These are phyloP conservation scores for Halcyon badia DNA, from an alignment of 2,797 vertebrate genomes.

Conservation along the genomic window DNA sequence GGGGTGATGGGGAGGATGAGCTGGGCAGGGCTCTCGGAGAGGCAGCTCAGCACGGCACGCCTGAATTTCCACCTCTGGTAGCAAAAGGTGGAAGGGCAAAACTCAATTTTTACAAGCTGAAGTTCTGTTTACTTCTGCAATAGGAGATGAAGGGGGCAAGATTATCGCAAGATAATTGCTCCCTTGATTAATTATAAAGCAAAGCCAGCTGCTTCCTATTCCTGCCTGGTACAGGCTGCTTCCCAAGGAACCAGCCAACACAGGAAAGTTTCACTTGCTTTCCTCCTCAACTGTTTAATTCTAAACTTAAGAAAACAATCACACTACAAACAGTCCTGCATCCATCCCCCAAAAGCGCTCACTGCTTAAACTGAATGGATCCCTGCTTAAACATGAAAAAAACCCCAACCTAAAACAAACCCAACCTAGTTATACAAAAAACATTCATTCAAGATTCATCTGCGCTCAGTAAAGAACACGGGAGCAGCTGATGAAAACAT, in stretches of 20 bases:
- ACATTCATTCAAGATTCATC: slow-evolving; percentile 26
- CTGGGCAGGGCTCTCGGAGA: not conserved
- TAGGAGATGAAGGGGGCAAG: slow-evolving; percentile 38
- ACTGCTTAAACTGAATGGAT: not conserved
- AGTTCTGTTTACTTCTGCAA: slow-evolving; percentile 36
- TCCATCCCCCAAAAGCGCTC: not conserved
- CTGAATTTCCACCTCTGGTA: not conserved
- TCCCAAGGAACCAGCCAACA: not conserved
- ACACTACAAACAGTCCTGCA: not conserved
- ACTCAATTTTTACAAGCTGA: not conserved
- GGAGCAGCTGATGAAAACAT: slow-evolving; percentile 40
- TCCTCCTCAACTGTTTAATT: not conserved
- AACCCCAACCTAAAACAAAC: too few relatives aligned
- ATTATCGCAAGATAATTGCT: slow-evolving; percentile 49
- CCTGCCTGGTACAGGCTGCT: not conserved
- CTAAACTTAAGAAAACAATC: not conserved
- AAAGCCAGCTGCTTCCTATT: slow-evolving; percentile 52
- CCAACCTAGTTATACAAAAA: not conserved
- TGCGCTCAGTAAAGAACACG: not conserved
- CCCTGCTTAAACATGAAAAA: not conserved
- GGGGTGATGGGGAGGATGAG: fast-evolving
- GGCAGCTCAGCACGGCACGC: fast-evolving
- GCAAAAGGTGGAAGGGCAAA: slow-evolving; percentile 15
- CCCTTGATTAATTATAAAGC: slow-evolving; percentile 52
- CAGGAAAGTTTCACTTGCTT: not conserved